These are phyloP conservation scores for Cotesia typhae DNA, from an alignment of 1,140 invertebrate genomes.

Conservation along the genomic window DNA sequence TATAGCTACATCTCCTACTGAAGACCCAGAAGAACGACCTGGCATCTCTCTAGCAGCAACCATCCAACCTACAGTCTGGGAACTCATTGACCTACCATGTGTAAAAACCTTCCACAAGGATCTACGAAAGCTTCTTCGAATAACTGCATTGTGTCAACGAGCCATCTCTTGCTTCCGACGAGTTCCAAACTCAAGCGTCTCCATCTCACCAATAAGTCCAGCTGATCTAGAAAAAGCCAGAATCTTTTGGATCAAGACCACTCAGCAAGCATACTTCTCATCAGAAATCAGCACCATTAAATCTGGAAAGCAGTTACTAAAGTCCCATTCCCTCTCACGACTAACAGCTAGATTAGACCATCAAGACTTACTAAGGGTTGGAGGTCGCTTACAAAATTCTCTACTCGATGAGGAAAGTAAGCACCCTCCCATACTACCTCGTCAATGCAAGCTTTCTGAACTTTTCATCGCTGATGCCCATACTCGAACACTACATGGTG, in stretches of 20 bases:
- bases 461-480: too few relatives aligned
- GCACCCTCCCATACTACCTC: too few relatives aligned
- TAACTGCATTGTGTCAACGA: background rate
- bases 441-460: too few relatives aligned
- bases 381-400: too few relatives aligned
- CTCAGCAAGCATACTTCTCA: background rate
- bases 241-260: slow-evolving; percentile 19
- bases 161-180: background rate
- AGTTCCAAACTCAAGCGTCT: background rate
- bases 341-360: slow-evolving; percentile 20
- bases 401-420: too few relatives aligned
- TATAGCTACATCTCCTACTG: background rate
- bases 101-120: too few relatives aligned
- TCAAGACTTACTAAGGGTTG: slow-evolving; percentile 24
- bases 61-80: background rate
- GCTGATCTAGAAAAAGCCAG: slow-evolving; percentile 1
- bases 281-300: background rate
- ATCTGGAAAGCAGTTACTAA: background rate
- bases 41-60: background rate
- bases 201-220: background rate
- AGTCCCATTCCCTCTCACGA: background rate
- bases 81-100: too few relatives aligned
- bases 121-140: too few relatives aligned
- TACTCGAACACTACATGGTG: too few relatives aligned
- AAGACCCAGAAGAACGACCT: background rate